Percentiles rank a stretch among this genome's conserved stretches.
phyloP scores from a whole-genome alignment of 1,140 invertebrate species.

The Lethrus apterus region DNA sequence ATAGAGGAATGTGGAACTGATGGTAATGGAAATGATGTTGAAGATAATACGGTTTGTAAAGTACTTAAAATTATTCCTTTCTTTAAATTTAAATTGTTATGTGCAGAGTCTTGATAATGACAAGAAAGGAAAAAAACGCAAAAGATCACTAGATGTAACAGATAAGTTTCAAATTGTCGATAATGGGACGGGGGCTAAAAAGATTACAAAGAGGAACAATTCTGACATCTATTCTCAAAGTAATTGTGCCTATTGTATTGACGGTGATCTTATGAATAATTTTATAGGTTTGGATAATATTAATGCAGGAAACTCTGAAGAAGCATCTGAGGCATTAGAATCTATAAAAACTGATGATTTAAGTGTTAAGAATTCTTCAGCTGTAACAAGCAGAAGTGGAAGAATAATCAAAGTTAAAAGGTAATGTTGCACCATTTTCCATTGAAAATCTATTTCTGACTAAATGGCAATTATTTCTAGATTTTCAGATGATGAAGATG shows the following conservation, averaged over 20 bases:
- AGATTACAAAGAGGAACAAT: neutral
- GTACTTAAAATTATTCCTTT: no score
- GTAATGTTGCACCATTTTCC: neutral
- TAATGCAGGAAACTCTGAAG: no score
- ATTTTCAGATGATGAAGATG: slow-evolving; percentile 11
- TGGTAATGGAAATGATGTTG: slow-evolving; percentile 22
- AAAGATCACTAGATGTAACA: slow-evolving; percentile 1
- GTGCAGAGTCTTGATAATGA: neutral
- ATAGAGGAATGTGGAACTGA: slow-evolving; percentile 29
- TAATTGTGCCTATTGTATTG: no score
- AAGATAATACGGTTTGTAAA: neutral
- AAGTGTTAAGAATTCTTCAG: neutral
- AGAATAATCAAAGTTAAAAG: slow-evolving; percentile 8
- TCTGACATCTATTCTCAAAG: no score
- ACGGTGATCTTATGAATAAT: no score
- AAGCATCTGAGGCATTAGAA: no score
- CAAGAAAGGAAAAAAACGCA: slow-evolving; percentile 13
- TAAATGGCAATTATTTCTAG: neutral
- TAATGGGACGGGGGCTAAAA: neutral
- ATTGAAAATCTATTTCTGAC: neutral
- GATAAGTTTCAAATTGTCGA: neutral
- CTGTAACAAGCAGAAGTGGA: slow-evolving; percentile 7
- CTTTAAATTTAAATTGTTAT: neutral
- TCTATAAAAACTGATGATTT: neutral
- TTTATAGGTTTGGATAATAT: no score